Base-by-base conservation (phyloP, 2,797 vertebrate species). In the Acipenser oxyrinchus region DNA sequence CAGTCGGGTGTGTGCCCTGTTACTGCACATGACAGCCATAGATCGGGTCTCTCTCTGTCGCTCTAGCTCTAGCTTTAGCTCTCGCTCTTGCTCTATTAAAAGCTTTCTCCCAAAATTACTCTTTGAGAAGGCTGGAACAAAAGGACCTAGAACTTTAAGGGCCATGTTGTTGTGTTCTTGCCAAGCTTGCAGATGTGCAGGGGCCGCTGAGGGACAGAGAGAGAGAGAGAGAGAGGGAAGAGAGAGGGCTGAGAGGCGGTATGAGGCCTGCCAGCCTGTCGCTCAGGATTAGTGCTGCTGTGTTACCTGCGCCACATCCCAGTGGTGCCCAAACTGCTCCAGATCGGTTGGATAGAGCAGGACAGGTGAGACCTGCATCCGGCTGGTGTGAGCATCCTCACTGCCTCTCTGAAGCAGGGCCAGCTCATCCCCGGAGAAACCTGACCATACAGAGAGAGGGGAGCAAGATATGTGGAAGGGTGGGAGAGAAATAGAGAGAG, bases 321-420 rank as follows among this genome's bases (percentile, higher is more conserved):
- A 98, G 77, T 98, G 96, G 81, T 97, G 95, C 63, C 89, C 90
- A 87, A 99, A 98, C 74, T 97, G 95, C 74, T 95, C 93, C 78
- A 93, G 81, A 63, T 89, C 88, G 11, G 93, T 97, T 72, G 92
- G 80, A 78, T 93, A 95, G 65, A 99, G 89, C 58, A 90, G 87
- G 71, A 99, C 87, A 57, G 94, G 92, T 5, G 94, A 95, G 71
- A 99, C 89, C 23, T 90, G 84, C 10, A 93, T 90, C 74, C 90
- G 85, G 64, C 93, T 87, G 74, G 93, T 81, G 75, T 87, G 82
- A 63, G 83, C 82, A 61, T 89, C 91, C 49, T 93, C 90, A 64
- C 84, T 85, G 11, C 87, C 89, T 77, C 87, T 91, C 88, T 99
- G 96, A 75, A 99, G 92, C 75, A 84, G 82, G 60, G 84, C 78